Evolutionary conservation across 2,888 invertebrate species (phyloP).

Genomic region (Gymnoscelis rufifasciata): DNA sequence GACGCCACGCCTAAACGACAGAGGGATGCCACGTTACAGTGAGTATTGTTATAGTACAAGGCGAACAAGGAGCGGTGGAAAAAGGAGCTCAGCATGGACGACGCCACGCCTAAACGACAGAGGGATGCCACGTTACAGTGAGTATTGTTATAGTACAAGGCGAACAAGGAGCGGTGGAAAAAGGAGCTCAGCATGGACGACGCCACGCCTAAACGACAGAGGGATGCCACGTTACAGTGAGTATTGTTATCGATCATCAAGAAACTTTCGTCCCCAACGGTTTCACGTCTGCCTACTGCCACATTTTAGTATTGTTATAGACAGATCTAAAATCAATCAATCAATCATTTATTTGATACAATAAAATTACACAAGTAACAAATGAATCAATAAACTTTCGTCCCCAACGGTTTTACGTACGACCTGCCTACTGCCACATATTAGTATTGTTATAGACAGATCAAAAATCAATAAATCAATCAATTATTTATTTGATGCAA

Average conservation of each 20-base stretch:
- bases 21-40: slow-evolving; percentile 93
- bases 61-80: slow-evolving; percentile 98
- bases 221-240: slow-evolving; percentile 92
- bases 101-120: slow-evolving; percentile 94
- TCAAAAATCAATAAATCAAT: too few species aligned
- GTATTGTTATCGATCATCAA: slow-evolving; percentile 42
- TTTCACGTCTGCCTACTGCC: too few species aligned
- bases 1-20: slow-evolving; percentile 95
- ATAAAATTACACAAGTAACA: too few species aligned
- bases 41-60: slow-evolving; percentile 73
- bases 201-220: slow-evolving; percentile 93
- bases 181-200: slow-evolving; percentile 94
- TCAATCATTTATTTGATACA: too few species aligned
- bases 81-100: slow-evolving; percentile 93
- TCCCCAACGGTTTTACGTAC: too few species aligned
- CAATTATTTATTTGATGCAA: too few species aligned
- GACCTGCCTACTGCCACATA: too few species aligned
- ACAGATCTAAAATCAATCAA: too few species aligned
- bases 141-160: slow-evolving; percentile 77
- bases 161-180: slow-evolving; percentile 98
- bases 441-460: too few species aligned
- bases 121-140: slow-evolving; percentile 92
- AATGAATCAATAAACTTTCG: too few species aligned
- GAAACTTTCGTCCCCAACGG: too few species aligned
- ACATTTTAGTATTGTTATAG: too few species aligned